Evolutionary conservation across 2,888 invertebrate genomes (phyloP).

Genomic region (Tenthredo scrophulariae): DNA sequence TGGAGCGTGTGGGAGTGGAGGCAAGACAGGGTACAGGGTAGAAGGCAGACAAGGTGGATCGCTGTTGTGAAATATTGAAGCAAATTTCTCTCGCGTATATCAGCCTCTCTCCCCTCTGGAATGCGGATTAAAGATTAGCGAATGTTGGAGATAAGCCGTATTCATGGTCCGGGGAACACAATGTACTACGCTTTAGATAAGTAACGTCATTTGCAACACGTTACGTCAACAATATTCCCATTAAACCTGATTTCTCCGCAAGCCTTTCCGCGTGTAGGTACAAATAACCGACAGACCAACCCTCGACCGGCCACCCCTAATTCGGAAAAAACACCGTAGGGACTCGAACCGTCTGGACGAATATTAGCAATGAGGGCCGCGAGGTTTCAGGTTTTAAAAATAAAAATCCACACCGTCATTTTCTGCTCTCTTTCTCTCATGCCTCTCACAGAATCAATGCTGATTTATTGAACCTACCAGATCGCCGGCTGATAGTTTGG

Average conservation of each 20-base stretch:
- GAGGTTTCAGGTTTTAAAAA: not conserved
- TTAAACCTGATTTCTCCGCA: slow-evolving; percentile 2
- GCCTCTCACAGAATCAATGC: not conserved
- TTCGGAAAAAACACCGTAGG: not conserved
- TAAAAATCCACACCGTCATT: not conserved
- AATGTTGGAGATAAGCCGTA: slow-evolving; percentile 50
- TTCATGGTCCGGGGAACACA: slow-evolving; percentile 52
- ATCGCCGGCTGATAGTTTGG: not conserved
- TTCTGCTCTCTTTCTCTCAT: not conserved
- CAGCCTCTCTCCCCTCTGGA: slow-evolving; percentile 43
- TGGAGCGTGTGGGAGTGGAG: not conserved
- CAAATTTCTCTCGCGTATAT: slow-evolving; percentile 52
- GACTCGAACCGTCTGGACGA: not conserved
- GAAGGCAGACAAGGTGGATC: slow-evolving; percentile 38
- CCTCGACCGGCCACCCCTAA: not conserved
- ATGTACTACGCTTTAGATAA: slow-evolving; percentile 52
- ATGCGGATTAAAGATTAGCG: slow-evolving; percentile 53
- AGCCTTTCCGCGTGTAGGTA: not conserved
- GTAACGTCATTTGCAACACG: slow-evolving; percentile 52
- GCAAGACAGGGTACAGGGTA: not conserved
- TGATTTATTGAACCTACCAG: not conserved
- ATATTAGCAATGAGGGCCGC: not conserved
- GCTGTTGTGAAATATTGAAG: slow-evolving; percentile 53
- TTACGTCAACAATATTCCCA: slow-evolving; percentile 47
- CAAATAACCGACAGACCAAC: not conserved